phyloP scores from a whole-genome alignment of 2,113 vertebrate genomes.

The Hippopotamus amphibius region DNA sequence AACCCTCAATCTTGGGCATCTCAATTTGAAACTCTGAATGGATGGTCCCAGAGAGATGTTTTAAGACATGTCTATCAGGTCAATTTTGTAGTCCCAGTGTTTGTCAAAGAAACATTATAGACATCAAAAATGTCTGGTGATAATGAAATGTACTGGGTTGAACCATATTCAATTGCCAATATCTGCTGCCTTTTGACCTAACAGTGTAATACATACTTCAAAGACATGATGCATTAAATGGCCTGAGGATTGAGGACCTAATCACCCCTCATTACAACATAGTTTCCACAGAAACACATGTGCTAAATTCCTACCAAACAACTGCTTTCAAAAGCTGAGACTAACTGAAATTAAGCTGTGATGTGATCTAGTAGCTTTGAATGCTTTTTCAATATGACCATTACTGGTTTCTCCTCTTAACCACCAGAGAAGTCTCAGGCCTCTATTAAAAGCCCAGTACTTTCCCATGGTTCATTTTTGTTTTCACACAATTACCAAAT shows the following conservation, averaged over 20 bases:
- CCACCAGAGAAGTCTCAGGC: not conserved
- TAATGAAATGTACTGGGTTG: not conserved
- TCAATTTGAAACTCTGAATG: not conserved
- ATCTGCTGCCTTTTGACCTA: not conserved
- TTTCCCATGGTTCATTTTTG: not conserved
- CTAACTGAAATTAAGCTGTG: not conserved
- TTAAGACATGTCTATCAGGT: not conserved
- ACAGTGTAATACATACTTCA: not conserved
- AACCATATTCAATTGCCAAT: not conserved
- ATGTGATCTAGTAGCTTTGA: not conserved
- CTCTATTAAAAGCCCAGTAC: not conserved
- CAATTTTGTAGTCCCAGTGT: not conserved
- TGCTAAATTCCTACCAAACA: not conserved
- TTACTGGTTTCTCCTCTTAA: not conserved
- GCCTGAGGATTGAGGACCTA: not conserved
- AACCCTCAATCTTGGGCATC: not conserved
- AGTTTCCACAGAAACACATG: not conserved
- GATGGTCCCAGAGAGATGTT: not conserved
- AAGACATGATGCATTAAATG: not conserved
- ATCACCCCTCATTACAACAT: not conserved
- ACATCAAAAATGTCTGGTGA: not conserved
- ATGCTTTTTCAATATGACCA: not conserved
- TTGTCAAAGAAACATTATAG: not conserved
- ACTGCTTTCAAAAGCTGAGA: not conserved
- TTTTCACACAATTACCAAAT: not conserved